phyloP scores from a whole-genome alignment of 2,888 invertebrate species.

The Oligia latruncula region DNA sequence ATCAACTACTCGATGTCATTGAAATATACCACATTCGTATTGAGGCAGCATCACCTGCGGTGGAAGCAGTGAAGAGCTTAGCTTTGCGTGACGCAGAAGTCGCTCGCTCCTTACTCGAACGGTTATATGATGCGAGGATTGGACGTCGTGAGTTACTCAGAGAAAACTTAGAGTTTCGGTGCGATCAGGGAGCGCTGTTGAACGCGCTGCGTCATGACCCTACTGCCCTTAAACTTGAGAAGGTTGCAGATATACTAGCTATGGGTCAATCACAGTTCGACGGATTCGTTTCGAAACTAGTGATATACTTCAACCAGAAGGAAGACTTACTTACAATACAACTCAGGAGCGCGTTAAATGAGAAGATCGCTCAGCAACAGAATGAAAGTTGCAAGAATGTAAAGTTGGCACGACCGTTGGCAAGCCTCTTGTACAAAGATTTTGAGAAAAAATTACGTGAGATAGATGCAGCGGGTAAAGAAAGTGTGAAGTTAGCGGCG shows the following conservation, averaged over 20 bases:
- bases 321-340: conserved; percentile 70
- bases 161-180: conserved; percentile 71
- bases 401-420: conserved; percentile 2
- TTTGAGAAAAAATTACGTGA: conserved; percentile 53
- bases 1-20: conserved; percentile 70
- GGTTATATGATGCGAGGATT: conserved; percentile 70
- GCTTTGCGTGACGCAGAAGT: conserved; percentile 63
- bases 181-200: conserved; percentile 74
- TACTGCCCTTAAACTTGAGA: conserved; percentile 64
- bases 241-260: conserved; percentile 62
- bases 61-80: conserved; percentile 65
- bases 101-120: conserved; percentile 64
- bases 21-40: conserved; percentile 67
- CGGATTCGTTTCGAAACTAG: conserved; percentile 72
- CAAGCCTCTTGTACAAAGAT: conserved; percentile 23
- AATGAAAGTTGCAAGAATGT: neutral
- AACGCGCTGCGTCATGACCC: conserved; percentile 79
- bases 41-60: conserved; percentile 64
- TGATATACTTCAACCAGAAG: conserved; percentile 76
- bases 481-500: conserved; percentile 62
- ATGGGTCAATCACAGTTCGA: conserved; percentile 61
- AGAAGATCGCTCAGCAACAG: neutral
- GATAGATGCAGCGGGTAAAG: conserved; percentile 49
- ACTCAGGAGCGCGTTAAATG: neutral
- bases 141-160: conserved; percentile 75